Percentiles rank a stretch among this genome's conserved stretches.
Conservation (phyloP, 2,113 vertebrate genomes). For the Sturnus vulgaris region DNA sequence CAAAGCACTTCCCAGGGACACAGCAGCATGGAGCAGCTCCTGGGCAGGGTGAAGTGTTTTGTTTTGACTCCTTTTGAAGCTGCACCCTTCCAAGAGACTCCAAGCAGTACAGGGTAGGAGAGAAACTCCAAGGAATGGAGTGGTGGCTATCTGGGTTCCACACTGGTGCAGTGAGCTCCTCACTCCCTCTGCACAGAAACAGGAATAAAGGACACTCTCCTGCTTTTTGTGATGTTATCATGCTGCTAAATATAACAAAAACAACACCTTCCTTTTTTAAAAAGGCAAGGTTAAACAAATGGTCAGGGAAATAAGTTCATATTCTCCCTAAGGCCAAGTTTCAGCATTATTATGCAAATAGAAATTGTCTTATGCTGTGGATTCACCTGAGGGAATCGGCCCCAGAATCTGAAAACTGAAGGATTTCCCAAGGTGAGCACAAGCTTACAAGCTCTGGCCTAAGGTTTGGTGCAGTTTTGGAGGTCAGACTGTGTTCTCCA, state of each 20-base stretch:
- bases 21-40: not conserved
- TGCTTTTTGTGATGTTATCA: not conserved
- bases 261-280: not conserved
- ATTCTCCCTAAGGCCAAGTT: not conserved
- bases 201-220: not conserved
- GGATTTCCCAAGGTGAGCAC: not conserved
- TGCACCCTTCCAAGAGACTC: not conserved
- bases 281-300: not conserved
- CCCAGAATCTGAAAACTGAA: not conserved
- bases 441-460: not conserved
- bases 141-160: not conserved
- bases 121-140: not conserved
- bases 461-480: not conserved
- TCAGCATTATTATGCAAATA: not conserved
- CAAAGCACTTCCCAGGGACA: not conserved
- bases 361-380: not conserved
- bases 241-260: not conserved
- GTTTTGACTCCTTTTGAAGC: not conserved
- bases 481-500: not conserved
- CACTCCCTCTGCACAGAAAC: not conserved
- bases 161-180: not conserved
- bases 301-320: not conserved
- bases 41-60: not conserved
- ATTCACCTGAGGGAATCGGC: not conserved
- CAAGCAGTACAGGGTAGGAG: not conserved